phyloP scores from a whole-genome alignment of 2,888 invertebrate species.

The Zhuqinia jingwanae region DNA sequence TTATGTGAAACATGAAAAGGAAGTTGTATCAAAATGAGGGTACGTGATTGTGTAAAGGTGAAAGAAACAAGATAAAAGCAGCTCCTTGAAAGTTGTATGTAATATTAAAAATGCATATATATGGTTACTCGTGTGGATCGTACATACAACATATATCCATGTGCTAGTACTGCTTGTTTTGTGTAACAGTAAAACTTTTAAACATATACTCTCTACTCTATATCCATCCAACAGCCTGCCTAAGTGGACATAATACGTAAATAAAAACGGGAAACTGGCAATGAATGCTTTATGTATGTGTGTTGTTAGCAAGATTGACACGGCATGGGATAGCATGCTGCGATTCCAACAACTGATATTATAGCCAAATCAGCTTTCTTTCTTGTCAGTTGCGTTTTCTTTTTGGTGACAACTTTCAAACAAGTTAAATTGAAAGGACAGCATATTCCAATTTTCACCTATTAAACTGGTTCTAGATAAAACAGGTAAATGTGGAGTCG shows the following conservation, averaged over 20 bases:
- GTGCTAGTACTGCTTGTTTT: background rate
- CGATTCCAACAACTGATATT: no score
- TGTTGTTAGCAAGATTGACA: no score
- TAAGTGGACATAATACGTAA: no score
- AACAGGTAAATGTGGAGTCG: no score
- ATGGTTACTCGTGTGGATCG: background rate
- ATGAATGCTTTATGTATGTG: no score
- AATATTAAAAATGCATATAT: background rate
- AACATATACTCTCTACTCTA: no score
- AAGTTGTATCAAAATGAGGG: background rate
- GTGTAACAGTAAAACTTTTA: no score
- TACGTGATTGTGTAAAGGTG: conserved; percentile 12
- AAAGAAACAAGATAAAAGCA: background rate
- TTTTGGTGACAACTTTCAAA: background rate
- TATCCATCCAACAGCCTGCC: no score
- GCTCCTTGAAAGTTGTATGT: conserved; percentile 9
- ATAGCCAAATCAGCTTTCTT: background rate
- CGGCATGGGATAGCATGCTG: no score
- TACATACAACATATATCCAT: background rate
- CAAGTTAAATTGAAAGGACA: background rate
- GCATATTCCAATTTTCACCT: background rate
- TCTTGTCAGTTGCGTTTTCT: background rate
- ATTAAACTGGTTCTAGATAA: no score
- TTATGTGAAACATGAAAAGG: conserved; percentile 9
- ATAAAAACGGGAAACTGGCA: no score